Base-by-base conservation (phyloP, 1,140 invertebrate species). In the Drosophila quadrilineata region DNA sequence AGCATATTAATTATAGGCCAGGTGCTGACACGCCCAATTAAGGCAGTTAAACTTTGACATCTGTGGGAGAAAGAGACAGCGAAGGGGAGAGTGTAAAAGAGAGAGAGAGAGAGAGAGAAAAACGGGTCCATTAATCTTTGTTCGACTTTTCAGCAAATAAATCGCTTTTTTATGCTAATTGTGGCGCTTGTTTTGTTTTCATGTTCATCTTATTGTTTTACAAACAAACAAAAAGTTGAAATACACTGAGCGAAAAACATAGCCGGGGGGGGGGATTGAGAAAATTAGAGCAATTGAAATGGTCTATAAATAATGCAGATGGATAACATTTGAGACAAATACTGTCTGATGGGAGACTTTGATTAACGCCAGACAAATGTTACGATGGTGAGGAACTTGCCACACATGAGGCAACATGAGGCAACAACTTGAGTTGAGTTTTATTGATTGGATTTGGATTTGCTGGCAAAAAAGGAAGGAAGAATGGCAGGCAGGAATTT, bases 401-500 rank as follows among this genome's bases (percentile, higher is more conserved):
- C 74, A 70, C 63, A 58, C 75, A 77, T 73, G 75, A 63, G 14
- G n/a, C n/a, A n/a, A n/a, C n/a, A n/a, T n/a, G n/a, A n/a, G n/a
- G n/a, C n/a, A n/a, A n/a, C 6, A 53, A 40, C 29, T 26, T 45
- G 24, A n/a, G n/a, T n/a, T n/a, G 21, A 29, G 54, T 67, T 73
- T 68, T 64, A 63, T 84, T 82, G 77, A 82, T 82, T 82, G 73
- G 76, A 77, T 77, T 84, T 77, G 29, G 38, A 49, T 74, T 64
- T 59, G 64, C 49, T n/a, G n/a, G n/a, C n/a, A n/a, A n/a, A 36
- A 41, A 68, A 43, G 50, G 57, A 64, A 50, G 24, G 36, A 41
- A 48, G 33, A 59, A 70, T 48, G 38, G 26, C 38, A 17, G 53
- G 52, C 50, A 14, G 16, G 52, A 21, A 31, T 21, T 8, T 33